Percentiles rank a stretch among this genome's conserved stretches.
Conservation (phyloP, 2,888 invertebrate genomes). For the Ophonus ardosiacus region DNA sequence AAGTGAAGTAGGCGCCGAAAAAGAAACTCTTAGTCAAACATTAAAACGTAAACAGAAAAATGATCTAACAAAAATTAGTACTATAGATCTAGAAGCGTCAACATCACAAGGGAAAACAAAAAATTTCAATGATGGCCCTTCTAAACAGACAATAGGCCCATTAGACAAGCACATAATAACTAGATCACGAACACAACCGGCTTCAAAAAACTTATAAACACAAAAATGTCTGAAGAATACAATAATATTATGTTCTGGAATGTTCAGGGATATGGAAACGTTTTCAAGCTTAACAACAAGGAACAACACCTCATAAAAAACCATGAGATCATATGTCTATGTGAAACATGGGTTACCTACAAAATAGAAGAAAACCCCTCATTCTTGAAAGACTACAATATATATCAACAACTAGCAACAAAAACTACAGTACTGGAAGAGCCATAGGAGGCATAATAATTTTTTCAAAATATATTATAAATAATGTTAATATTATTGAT, state of each 20-base stretch:
- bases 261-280: not conserved
- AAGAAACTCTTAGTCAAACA: not conserved
- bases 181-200: not conserved
- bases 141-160: not conserved
- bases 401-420: not conserved
- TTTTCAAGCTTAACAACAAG: not conserved
- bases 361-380: not conserved
- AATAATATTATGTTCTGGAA: constrained; percentile 3
- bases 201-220: not conserved
- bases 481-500: not conserved
- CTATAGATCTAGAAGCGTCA: not conserved
- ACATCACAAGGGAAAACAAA: not conserved
- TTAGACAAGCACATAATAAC: not conserved
- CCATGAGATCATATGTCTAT: not conserved
- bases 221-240: not conserved
- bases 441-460: not conserved
- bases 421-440: not conserved
- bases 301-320: not conserved
- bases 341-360: not conserved
- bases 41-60: not conserved
- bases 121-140: not conserved
- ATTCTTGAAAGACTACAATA: not conserved
- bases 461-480: not conserved
- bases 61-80: not conserved
- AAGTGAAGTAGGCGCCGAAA: not conserved